Evolutionary conservation across 2,888 invertebrate genomes (phyloP), one percentile per base, ranked within the genome.

Genomic region (Harpalus rubripes): DNA sequence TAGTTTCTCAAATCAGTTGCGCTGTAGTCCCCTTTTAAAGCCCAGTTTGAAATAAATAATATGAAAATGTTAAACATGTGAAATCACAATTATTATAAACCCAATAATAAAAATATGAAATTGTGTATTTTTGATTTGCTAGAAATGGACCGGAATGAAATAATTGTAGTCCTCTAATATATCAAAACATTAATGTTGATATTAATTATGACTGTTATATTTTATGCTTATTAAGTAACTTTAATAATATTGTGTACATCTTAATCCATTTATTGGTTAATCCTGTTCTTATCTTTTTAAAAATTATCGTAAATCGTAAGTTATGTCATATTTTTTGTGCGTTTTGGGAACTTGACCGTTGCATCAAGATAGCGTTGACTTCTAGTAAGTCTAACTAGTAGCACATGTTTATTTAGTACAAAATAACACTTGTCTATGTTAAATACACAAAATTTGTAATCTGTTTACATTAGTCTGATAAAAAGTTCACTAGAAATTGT

Each of bases 321-420:
- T 22, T 68, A n/a, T 39, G 39, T 68, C n/a, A 22, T 63, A 63
- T 63, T 68, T 68, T 68, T 68, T 68, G 68, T 68, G 32, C 32
- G 68, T 68, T 68, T 68, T 74, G 15, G 52, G 12, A 74, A 74
- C 72, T 72, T 72, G 72, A 72, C 72, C 72, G 72, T 72, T 72
- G 72, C 15, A 74, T 74, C 44, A 52, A 52, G 74, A 74, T 74
- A 74, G 22, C 56, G 56, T 74, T 18, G 18, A 5, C 12, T 26
- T 15, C 10, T 16, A 16, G n/a, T n/a, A n/a, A n/a, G n/a, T n/a
- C n/a, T n/a, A n/a, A n/a, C n/a, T n/a, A n/a, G 56, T 52, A 74
- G 22, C 74, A 74, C 52, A 74, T 74, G 52, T 74, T 74, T 74
- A 52, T 74, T 22, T 74, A 12, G 44, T 52, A 18, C 52, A 74